Conservation (phyloP, 2,113 vertebrate genomes). For the Hemichromis elongatus region DNA sequence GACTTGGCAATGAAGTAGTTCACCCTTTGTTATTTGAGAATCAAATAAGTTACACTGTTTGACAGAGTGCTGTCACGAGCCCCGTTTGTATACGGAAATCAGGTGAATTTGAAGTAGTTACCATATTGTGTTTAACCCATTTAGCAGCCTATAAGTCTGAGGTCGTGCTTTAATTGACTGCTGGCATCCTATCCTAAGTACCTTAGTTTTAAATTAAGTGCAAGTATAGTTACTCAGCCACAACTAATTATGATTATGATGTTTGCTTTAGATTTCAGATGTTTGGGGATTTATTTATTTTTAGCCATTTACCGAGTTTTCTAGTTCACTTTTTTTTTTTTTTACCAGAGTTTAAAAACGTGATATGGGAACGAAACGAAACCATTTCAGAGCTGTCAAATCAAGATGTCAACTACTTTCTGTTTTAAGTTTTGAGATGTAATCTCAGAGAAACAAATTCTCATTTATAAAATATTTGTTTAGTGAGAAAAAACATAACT, state of each 20-base stretch:
- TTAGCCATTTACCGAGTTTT: not conserved
- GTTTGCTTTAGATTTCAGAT: not conserved
- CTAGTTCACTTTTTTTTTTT: not conserved
- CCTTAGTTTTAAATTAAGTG: not conserved
- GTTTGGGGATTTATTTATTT: not conserved
- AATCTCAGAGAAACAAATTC: not conserved
- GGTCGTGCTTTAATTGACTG: not conserved
- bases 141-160: not conserved
- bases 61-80: not conserved
- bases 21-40: not conserved
- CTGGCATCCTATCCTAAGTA: not conserved
- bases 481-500: not conserved
- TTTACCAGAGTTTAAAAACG: not conserved
- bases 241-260: not conserved
- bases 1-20: not conserved
- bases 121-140: not conserved
- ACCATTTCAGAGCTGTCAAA: not conserved
- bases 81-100: not conserved
- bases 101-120: not conserved
- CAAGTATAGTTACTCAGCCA: not conserved
- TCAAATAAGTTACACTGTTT: not conserved
- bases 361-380: not conserved
- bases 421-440: not conserved
- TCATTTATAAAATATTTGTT: not conserved
- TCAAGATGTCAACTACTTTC: not conserved